Base-by-base conservation (phyloP, 2,797 vertebrate species). In the Lates japonicus region DNA sequence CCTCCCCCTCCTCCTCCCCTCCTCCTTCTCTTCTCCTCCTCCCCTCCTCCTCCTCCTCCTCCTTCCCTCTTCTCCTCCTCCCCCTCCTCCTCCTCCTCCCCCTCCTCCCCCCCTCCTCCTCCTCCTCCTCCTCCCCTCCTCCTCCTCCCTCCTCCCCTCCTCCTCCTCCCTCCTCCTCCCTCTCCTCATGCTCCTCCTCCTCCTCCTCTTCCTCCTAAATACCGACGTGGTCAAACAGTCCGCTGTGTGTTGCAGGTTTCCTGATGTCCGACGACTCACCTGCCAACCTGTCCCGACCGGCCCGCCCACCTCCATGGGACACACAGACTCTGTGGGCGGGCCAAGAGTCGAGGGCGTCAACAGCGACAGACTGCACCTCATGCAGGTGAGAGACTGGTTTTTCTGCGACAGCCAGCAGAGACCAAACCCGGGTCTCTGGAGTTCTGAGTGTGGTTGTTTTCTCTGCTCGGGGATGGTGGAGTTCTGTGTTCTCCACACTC, bases 281-380 rank as follows among this genome's bases (percentile, higher is more conserved):
- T 20, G 88, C 92, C 69, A 95, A 94, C 87, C 95, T 98, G 76
- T 98, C 98, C 46, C 92, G 98, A 64, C 98, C 98, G 55, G 98
- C 97, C 68, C 98, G 19, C 97, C 98, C 76, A 99, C 97, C 73
- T 96, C 97, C 64, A 97, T 98, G 97, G 97, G 97, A 58, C 96
- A 96, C 76, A 96, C 92, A 7, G 93, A 93, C 58, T 95, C 95
- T 29, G 91, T 87, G 79, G 90, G 92, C 63, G 76, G 80, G 89
- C 95, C 35, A 97, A 97, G 85, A 97, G 97, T 75, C 96, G 98
- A 99, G 80, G 98, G 99, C 87, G 61, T 99, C 80, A 97, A 94
- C 89, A 87, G 94, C 0, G 97, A 99, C 51, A 95, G 97, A 59
- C 96, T 99, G 76, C 94, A 98, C 85, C 97, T 99, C 58, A 96